Base-by-base conservation (phyloP, 2,113 vertebrate genomes). In the Cottus gobio region DNA sequence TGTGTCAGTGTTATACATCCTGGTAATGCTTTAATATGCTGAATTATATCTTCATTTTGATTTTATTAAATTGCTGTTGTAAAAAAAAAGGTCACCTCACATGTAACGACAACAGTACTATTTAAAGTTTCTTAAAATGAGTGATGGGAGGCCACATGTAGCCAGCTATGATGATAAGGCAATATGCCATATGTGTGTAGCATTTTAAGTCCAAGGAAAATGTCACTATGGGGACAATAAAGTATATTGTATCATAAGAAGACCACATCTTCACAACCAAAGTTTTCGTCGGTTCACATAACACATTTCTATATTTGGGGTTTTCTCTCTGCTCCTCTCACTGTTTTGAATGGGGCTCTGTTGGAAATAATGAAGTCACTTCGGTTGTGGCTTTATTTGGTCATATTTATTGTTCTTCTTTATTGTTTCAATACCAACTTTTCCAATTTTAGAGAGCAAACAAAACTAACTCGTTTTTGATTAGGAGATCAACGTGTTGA, bases 21-120 rank as follows among this genome's bases (percentile, higher is more conserved):
- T 48, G n/a, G n/a, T 75, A 30, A 37, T n/a, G 36, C 37, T n/a
- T n/a, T n/a, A n/a, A 52, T n/a, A 50, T 56, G 5, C 62, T 65
- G 34, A 66, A 26, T 64, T 75, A 37, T 28, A 3, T 36, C 31
- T 52, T 54, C 16, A 30, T 54, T 42, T 65, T 42, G 34, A 44
- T 7, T 66, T 75, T 44, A 46, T 46, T 46, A 60, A 18, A 39
- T 58, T 31, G 30, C 42, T 75, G 18, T 22, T 34, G 4, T 8
- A 9, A 31, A n/a, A n/a, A n/a, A n/a, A n/a, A n/a, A n/a, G n/a
- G n/a, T n/a, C n/a, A n/a, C n/a, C 20, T 22, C 13, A 10, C 11
- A 26, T 2, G 2, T 72, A n/a, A 60, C 1, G 0, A 31, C 1
- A 62, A 34, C 36, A 36, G 36, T 7, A 12, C 13, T 44, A 15